A percentile compares a stretch with the other conserved stretches of the same genome.
phyloP scores from a whole-genome alignment of 2,888 invertebrate genomes.

The Eretmocerus hayati region DNA sequence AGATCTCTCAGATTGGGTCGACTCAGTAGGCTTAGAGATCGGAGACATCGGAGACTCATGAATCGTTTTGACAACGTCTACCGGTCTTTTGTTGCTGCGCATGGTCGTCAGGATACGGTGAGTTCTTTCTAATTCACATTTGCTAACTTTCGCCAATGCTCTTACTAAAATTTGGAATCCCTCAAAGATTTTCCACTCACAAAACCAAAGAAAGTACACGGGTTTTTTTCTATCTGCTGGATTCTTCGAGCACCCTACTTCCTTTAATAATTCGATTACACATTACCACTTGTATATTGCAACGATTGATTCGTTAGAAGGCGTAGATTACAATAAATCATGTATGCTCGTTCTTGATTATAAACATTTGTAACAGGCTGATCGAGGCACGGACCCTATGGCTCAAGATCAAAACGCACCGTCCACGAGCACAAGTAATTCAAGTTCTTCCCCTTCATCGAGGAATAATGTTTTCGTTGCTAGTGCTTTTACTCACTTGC shows the following conservation, averaged over 20 bases:
- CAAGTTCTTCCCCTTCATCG: not conserved
- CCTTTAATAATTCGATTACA: no score
- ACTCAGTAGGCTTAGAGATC: constrained; percentile 4
- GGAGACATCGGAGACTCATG: constrained; percentile 5
- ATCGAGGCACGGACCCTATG: constrained; percentile 67
- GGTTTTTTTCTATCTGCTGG: no score
- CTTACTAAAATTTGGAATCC: no score
- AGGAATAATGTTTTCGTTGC: constrained; percentile 10
- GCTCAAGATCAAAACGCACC: constrained; percentile 47
- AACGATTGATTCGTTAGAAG: no score
- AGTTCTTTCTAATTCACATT: no score
- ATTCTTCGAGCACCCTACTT: no score
- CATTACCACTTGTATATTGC: no score
- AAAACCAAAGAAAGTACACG: no score
- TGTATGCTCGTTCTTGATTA: no score
- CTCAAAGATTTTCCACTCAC: no score
- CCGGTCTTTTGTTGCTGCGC: not conserved
- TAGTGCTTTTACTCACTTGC: constrained; percentile 23
- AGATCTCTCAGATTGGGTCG: not conserved
- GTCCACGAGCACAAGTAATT: constrained; percentile 25
- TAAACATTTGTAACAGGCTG: constrained; percentile 52
- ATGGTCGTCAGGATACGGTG: constrained; percentile 4
- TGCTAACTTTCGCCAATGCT: no score
- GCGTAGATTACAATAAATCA: no score
- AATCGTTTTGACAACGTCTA: constrained; percentile 3